phyloP scores from a whole-genome alignment of 2,888 invertebrate genomes.

The Frankliniella intonsa region DNA sequence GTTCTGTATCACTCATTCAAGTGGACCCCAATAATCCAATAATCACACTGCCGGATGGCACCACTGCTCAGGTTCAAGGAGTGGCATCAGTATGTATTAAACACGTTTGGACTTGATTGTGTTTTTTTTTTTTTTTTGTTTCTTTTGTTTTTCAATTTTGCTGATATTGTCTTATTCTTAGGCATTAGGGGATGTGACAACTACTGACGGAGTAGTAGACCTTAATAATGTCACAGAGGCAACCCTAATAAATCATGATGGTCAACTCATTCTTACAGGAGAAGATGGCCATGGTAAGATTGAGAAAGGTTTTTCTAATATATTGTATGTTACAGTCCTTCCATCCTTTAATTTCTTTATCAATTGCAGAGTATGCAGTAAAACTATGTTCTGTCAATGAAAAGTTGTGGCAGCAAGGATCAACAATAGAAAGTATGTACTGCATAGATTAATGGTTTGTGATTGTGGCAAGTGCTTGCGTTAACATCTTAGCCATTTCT shows the following conservation, averaged over 20 bases:
- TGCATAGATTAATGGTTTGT: too few relatives aligned
- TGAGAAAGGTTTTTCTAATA: constrained; percentile 30
- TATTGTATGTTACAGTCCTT: constrained; percentile 22
- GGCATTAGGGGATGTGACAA: constrained; percentile 55
- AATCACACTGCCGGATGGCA: constrained; percentile 91
- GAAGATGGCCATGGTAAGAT: constrained; percentile 84
- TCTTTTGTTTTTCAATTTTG: constrained; percentile 29
- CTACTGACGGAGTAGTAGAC: constrained; percentile 73
- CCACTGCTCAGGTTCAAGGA: constrained; percentile 88
- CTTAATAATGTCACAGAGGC: constrained; percentile 86
- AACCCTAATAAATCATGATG: constrained; percentile 76
- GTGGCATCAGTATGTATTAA: constrained; percentile 56
- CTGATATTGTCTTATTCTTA: constrained; percentile 42
- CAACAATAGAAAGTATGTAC: constrained; percentile 18
- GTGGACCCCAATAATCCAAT: constrained; percentile 91
- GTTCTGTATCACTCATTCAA: constrained; percentile 92
- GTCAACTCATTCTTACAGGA: constrained; percentile 90
- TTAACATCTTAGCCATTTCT: too few relatives aligned
- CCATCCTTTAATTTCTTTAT: constrained; percentile 32
- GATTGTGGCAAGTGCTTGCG: too few relatives aligned
- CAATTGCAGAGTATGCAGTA: constrained; percentile 14
- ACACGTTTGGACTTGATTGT: neutral
- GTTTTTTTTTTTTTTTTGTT: constrained; percentile 11
- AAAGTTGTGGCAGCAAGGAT: neutral
- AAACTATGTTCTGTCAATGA: constrained; percentile 27